These are phyloP conservation scores for Tribolium castaneum DNA, from an alignment of 1,140 invertebrate genomes.

Conservation along the genomic window DNA sequence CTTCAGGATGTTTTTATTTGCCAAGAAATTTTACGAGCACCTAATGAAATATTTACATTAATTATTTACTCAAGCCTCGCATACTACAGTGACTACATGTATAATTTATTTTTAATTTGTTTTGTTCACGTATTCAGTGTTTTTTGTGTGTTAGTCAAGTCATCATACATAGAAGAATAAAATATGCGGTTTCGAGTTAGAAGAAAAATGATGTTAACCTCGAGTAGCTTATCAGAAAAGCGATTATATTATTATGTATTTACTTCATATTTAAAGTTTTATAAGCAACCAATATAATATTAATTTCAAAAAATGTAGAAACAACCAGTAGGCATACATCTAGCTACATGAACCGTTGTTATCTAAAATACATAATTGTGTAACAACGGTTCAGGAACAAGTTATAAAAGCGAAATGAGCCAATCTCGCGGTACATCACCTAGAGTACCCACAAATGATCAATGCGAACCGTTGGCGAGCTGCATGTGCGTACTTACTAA, in stretches of 20 bases:
- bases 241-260: not conserved
- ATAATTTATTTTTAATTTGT: slow-evolving; percentile 3
- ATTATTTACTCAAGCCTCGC: slow-evolving; percentile 10
- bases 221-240: not conserved
- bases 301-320: not conserved
- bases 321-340: not conserved
- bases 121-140: not conserved
- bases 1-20: slow-evolving; percentile 28
- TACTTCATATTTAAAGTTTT: not conserved
- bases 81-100: not conserved
- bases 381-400: not conserved
- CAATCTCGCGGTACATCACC: not conserved
- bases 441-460: no score
- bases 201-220: slow-evolving; percentile 1
- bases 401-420: not conserved
- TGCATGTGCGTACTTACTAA: not conserved
- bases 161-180: not conserved
- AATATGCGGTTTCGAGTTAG: not conserved
- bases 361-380: slow-evolving; percentile 26
- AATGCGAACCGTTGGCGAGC: no score
- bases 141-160: not conserved
- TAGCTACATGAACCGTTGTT: slow-evolving; percentile 11
- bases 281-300: not conserved
- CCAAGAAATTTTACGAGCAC: not conserved
- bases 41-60: slow-evolving; percentile 12